Base-by-base conservation (phyloP, 2,797 vertebrate species). In the Tokudaia tokunoshimensis region DNA sequence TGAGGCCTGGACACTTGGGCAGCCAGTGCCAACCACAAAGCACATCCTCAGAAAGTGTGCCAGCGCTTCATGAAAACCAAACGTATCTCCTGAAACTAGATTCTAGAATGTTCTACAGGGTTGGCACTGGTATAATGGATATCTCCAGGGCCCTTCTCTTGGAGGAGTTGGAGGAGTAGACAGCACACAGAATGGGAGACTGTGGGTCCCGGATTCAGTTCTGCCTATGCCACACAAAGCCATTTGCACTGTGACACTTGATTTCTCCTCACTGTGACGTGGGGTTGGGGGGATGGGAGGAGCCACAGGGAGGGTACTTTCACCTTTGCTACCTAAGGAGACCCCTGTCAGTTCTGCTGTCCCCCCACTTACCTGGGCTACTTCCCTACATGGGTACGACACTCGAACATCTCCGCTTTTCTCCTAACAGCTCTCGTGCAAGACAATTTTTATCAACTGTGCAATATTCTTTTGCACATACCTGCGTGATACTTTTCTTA, bases 401-500 rank as follows among this genome's bases (percentile, higher is more conserved):
- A 5, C 15, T 47, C 50, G 1, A 4, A 4, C 0, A 44, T 44
- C 79, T 0, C 1, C 4, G 0, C n/a, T 29, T 52, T 15, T 44
- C 82, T 55, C 8, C 0, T 1, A 34, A 11, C 26, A 17, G 7
- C 29, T 81, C 34, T 55, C 9, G 50, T 78, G 34, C 67, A 17
- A 24, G 34, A 1, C 3, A 70, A 44, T 24, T 80, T 76, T 44
- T 67, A 24, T 24, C 0, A 9, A 15, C 3, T 11, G 9, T 14
- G 0, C 14, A 24, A 4, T 44, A 61, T 22, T 24, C 52, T 0
- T 0, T 41, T 26, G 31, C 31, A 15, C 79, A 26, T 31, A 15
- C 2, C 17, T 19, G 4, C 0, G 0, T 9, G 1, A n/a, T 11
- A 3, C 22, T 44, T 31, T 22, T 31, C n/a, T 81, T 34, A 26